phyloP scores from a whole-genome alignment of 2,888 invertebrate genomes.

The Hypercompe scribonia region DNA sequence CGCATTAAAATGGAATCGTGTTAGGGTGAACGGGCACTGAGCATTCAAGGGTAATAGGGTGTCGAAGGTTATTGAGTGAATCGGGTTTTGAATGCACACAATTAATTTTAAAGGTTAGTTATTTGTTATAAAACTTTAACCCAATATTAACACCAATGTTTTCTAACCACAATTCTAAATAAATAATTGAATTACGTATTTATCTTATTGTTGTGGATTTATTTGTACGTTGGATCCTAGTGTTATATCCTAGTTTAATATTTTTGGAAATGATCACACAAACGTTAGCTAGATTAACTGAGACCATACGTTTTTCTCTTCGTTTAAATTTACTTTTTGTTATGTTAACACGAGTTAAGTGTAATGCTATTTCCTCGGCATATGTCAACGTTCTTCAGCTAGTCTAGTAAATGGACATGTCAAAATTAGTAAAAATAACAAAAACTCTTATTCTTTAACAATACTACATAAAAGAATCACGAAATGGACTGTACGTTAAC shows the following conservation, averaged over 20 bases:
- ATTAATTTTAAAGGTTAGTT: slow-evolving; percentile 10
- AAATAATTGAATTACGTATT: neutral
- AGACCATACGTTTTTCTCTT: neutral
- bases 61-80: slow-evolving; percentile 18
- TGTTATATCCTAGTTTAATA: too few relatives aligned
- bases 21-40: slow-evolving; percentile 37
- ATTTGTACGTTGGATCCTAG: too few relatives aligned
- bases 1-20: slow-evolving; percentile 52
- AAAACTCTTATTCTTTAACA: neutral
- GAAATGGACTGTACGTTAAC: slow-evolving; percentile 27
- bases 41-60: slow-evolving; percentile 22
- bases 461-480: neutral
- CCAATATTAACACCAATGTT: neutral
- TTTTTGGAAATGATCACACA: too few relatives aligned
- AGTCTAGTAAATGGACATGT: too few relatives aligned
- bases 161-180: neutral
- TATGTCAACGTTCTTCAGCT: too few relatives aligned
- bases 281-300: neutral
- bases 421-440: too few relatives aligned
- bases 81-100: slow-evolving; percentile 8
- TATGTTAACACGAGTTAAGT: neutral
- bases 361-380: neutral
- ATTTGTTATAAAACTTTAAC: slow-evolving; percentile 9
- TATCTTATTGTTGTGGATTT: neutral
- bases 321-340: too few relatives aligned